phyloP scores from a whole-genome alignment of 2,797 vertebrate genomes.

The Buphagus erythrorhynchus region DNA sequence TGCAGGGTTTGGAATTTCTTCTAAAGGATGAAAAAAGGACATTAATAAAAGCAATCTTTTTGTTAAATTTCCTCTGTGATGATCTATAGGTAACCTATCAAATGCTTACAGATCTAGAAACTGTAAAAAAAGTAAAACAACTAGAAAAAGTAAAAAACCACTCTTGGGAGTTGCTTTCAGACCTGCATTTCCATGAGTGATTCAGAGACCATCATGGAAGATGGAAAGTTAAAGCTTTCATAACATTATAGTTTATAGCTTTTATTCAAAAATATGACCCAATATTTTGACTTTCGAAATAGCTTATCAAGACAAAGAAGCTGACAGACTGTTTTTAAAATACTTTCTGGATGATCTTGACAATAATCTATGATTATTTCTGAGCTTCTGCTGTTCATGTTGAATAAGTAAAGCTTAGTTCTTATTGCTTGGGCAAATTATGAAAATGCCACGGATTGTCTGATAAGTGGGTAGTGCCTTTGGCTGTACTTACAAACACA shows the following conservation, averaged over 20 bases:
- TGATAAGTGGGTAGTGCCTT: not conserved
- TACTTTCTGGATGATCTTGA: not conserved
- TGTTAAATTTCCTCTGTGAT: not conserved
- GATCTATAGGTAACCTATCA: not conserved
- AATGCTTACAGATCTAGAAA: not conserved
- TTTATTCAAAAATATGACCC: not conserved
- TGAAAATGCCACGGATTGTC: constrained; percentile 3
- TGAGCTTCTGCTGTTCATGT: not conserved
- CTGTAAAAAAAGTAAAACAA: not conserved
- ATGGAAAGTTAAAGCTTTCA: not conserved
- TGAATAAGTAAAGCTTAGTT: not conserved
- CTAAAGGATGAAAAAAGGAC: not conserved
- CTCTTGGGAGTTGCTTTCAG: not conserved
- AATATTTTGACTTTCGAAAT: constrained; percentile 17
- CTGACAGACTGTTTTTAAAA: not conserved
- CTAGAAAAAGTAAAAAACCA: not conserved
- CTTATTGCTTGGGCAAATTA: not conserved
- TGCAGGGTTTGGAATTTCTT: not conserved
- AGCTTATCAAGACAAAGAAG: not conserved
- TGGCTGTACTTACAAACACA: not conserved
- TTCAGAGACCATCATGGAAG: not conserved
- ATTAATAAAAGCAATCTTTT: not conserved
- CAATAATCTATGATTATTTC: constrained; percentile 8
- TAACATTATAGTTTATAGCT: not conserved
- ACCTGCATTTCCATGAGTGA: not conserved